Base-by-base conservation (phyloP, 1,140 invertebrate genomes). In the Pachypsylla venusta region DNA sequence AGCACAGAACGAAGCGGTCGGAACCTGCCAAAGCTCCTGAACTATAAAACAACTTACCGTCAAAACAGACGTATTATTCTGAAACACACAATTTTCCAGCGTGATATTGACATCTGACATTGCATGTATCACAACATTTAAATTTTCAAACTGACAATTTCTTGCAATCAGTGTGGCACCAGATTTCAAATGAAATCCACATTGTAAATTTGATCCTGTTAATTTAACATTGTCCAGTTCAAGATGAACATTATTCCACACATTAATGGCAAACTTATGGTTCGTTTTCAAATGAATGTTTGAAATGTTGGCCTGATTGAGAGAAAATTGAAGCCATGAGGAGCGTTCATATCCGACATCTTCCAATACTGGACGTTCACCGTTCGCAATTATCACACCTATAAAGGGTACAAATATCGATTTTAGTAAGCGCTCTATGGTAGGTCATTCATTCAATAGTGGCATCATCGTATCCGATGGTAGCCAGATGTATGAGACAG, bases 221-320 rank as follows among this genome's bases (percentile, higher is more conserved):
- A 48, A 4, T n/a, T 19, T n/a, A 48, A 48, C 42, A 48, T 48
- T 48, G 42, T 19, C 3, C n/a, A 48, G 5, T n/a, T 48, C 22
- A 3, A 48, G 42, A 4, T 7, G 16, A 22, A 22, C 4, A 48
- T 48, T 48, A n/a, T 48, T 48, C n/a, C 42, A 10, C 42, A 48
- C 42, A 5, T n/a, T 48, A 3, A 48, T 48, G 22, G n/a, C 42
- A 48, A 19, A 48, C 16, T 48, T 48, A 19, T 48, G 42, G 16
- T 48, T 48, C 16, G 22, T 22, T 7, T 48, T 5, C 7, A 48
- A 22, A 22, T 22, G 22, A 4, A 48, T 7, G 22, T 48, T 48
- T 19, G 42, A 48, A n/a, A 48, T n/a, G 42, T n/a, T 48, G 42
- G 42, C 16, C 42, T 48, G n/a, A 48, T 48, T 48, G 42, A 5